Evolutionary conservation across 2,113 vertebrate species (phyloP).

Genomic region (Coryphaenoides rupestris): DNA sequence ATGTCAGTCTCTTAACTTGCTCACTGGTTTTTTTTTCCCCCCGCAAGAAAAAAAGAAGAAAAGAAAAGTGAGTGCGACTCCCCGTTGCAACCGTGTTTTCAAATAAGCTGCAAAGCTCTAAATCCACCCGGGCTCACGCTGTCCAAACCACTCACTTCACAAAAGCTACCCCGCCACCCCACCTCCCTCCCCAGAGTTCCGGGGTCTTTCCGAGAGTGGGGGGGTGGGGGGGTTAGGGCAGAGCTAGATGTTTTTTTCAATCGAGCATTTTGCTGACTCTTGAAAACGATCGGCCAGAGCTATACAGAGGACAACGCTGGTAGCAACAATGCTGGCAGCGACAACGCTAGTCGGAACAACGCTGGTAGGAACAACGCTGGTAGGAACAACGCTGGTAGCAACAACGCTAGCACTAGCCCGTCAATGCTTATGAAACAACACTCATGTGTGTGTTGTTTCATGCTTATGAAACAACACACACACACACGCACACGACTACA

Average conservation of each 20-base stretch:
- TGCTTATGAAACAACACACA: conserved; percentile 2
- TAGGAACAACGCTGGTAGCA: conserved; percentile 4
- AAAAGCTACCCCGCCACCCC: conserved; percentile 20
- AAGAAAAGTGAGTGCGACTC: too few species aligned
- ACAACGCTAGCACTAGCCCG: conserved; percentile 26
- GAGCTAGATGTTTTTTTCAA: conserved; percentile 58
- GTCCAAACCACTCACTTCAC: conserved; percentile 56
- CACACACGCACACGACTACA: background rate
- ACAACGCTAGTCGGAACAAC: conserved; percentile 31
- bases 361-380: conserved; percentile 30
- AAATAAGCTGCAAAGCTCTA: conserved; percentile 68
- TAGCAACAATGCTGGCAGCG: too few species aligned
- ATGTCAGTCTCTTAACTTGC: too few species aligned
- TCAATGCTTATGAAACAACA: conserved; percentile 36
- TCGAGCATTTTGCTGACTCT: conserved; percentile 62
- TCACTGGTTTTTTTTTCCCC: too few species aligned
- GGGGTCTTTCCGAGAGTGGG: conserved; percentile 61
- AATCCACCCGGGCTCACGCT: conserved; percentile 61
- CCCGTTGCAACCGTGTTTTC: conserved; percentile 57
- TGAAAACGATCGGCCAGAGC: conserved; percentile 66
- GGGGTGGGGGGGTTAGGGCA: too few species aligned
- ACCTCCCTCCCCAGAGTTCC: conserved; percentile 44
- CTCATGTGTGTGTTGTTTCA: too few species aligned
- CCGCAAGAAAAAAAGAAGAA: too few species aligned
- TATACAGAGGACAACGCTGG: too few species aligned